Percentiles rank a stretch among this genome's conserved stretches.
Conservation (phyloP, 2,113 vertebrate genomes). For the Ameiurus melas region DNA sequence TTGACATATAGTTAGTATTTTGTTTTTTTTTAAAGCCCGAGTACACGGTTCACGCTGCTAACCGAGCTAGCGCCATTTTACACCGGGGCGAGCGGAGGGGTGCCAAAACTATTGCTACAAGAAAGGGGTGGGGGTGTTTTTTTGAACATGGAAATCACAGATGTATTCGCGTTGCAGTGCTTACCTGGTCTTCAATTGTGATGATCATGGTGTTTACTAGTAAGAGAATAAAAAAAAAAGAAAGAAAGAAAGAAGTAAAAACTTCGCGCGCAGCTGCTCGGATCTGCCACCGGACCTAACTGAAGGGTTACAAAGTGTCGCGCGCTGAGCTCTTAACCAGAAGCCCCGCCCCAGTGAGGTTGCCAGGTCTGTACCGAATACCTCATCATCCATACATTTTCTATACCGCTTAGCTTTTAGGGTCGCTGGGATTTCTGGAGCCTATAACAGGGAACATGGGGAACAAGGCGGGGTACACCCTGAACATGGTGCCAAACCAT, state of each 20-base stretch:
- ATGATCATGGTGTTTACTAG: constrained; percentile 38
- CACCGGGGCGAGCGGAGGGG: background rate
- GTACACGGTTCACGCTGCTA: background rate
- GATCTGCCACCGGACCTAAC: background rate
- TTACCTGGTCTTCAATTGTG: constrained; percentile 49
- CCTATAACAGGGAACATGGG: too few relatives aligned
- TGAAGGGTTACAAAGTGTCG: background rate
- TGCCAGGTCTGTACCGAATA: background rate
- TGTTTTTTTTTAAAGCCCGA: background rate
- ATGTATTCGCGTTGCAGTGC: background rate
- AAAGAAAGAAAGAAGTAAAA: background rate
- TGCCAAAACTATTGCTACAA: background rate
- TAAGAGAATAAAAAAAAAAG: background rate
- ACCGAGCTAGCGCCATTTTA: background rate
- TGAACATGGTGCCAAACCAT: too few relatives aligned
- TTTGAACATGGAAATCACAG: too few relatives aligned
- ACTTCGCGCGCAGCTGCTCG: background rate
- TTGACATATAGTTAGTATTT: background rate
- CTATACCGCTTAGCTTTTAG: too few relatives aligned
- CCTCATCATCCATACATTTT: too few relatives aligned
- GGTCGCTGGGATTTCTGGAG: too few relatives aligned
- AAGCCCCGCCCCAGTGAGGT: background rate
- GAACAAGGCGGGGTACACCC: too few relatives aligned
- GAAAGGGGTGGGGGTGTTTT: too few relatives aligned
- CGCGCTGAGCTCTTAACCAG: background rate